Base-by-base conservation (phyloP, 2,797 vertebrate species). In the Betta splendens region DNA sequence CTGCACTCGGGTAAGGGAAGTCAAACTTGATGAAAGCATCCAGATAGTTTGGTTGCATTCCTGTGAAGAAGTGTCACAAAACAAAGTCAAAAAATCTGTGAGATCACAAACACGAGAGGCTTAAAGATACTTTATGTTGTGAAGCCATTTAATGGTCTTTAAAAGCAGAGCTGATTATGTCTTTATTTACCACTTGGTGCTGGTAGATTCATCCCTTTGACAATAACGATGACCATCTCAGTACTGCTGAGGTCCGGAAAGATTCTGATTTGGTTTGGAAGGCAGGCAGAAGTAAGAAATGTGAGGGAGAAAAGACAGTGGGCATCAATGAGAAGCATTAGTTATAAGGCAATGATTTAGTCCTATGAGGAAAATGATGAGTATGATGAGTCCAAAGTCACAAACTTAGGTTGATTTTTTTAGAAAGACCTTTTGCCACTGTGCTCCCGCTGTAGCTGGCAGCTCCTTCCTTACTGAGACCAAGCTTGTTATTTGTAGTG, bases 211-310 rank as follows among this genome's bases (percentile, higher is more conserved):
- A 99, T 95, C 21, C 94, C 97, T 69, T 92, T 93, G 22, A 97
- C 93, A n/a, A 99, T 85, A 36, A 94, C 59, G 9, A 99, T 92
- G 29, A 98, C 93, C 97, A 98, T 95, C 80, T 98, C 97, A 46
- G 94, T 98, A 79, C 97, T 98, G 89, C 92, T 98, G 75, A 99
- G 94, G 60, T 98, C 97, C 23, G 97, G 94, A 89, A 98, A 98
- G 67, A 99, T 95, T 87, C 97, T 99, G 82, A 20, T n/a, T n/a
- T n/a, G n/a, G n/a, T n/a, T n/a, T n/a, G n/a, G 13, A 18, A 2
- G 11, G 2, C 4, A 57, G 1, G n/a, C n/a, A n/a, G n/a, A n/a
- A n/a, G 3, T 23, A 11, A 12, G 13, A 46, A n/a, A 32, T 0
- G 31, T 3, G 5, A n/a, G 25, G 9, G 11, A 25, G 12, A 22